phyloP scores from a whole-genome alignment of 2,797 vertebrate species.

The Helostoma temminkii region DNA sequence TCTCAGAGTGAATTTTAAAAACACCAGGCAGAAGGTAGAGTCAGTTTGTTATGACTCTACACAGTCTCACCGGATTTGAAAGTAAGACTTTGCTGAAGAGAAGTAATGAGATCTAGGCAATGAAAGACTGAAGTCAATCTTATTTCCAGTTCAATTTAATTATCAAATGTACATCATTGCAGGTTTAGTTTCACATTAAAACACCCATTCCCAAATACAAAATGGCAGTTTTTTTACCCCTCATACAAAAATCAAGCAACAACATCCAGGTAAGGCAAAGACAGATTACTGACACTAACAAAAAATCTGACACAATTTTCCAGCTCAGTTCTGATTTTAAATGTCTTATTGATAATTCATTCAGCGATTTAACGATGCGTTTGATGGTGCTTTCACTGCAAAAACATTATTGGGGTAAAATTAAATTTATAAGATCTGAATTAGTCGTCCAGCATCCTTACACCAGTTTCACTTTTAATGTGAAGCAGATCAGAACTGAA shows the following conservation, averaged over 20 bases:
- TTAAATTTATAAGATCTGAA: not conserved
- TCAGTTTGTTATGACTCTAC: too few relatives aligned
- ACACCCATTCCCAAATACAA: constrained; percentile 70
- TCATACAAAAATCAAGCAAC: constrained; percentile 54
- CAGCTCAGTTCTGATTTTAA: constrained; percentile 11
- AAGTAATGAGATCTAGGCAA: not conserved
- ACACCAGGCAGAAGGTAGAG: too few relatives aligned
- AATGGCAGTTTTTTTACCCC: constrained; percentile 14
- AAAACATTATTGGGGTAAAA: not conserved
- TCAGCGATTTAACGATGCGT: not conserved
- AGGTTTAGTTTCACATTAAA: constrained; percentile 74
- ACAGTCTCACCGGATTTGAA: too few relatives aligned
- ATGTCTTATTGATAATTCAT: not conserved
- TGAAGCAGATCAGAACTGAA: constrained; percentile 12
- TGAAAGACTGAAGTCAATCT: not conserved
- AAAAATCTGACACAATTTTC: constrained; percentile 8
- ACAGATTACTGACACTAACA: constrained; percentile 26
- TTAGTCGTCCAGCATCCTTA: too few relatives aligned
- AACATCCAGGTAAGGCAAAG: constrained; percentile 22
- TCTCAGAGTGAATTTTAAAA: too few relatives aligned
- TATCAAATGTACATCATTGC: constrained; percentile 82
- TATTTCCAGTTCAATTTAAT: constrained; percentile 79
- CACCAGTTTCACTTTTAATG: too few relatives aligned
- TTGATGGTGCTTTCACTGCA: not conserved
- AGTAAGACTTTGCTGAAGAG: too few relatives aligned